Percentiles rank a stretch among this genome's conserved stretches.
These are phyloP conservation scores for Tyto alba DNA, from an alignment of 2,113 vertebrate species.

Conservation along the genomic window DNA sequence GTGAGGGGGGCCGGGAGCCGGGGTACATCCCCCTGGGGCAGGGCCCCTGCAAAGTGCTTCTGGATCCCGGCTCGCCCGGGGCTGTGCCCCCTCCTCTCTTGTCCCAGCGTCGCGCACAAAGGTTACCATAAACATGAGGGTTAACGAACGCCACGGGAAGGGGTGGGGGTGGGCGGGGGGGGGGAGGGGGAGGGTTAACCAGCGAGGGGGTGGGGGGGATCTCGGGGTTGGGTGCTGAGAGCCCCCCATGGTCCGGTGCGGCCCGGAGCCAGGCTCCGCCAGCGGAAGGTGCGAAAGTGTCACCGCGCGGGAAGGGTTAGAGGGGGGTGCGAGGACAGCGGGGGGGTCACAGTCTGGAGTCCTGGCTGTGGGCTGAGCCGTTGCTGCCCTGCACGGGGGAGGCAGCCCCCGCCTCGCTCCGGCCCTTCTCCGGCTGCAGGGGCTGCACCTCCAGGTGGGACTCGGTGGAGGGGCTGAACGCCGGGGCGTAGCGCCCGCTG, in stretches of 20 bases:
- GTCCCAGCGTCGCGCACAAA: constrained; percentile 48
- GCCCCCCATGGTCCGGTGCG: constrained; percentile 13
- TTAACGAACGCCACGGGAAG: constrained; percentile 39
- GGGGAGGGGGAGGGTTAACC: neutral
- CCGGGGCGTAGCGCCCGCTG: constrained; percentile 85
- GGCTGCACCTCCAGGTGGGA: constrained; percentile 82
- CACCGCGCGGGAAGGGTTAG: constrained; percentile 44
- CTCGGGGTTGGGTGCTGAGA: constrained; percentile 5
- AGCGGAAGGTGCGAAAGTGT: constrained; percentile 56
- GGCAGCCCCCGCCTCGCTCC: constrained; percentile 73
- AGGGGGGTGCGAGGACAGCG: neutral
- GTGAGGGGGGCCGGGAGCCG: neutral
- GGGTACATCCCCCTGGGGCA: neutral
- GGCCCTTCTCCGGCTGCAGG: constrained; percentile 82
- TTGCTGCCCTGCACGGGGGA: constrained; percentile 88
- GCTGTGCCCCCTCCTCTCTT: constrained; percentile 48
- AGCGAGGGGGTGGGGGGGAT: neutral
- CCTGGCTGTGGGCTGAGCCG: constrained; percentile 89
- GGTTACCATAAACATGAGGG: constrained; percentile 61
- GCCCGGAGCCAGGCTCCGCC: constrained; percentile 64
- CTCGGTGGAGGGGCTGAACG: constrained; percentile 69
- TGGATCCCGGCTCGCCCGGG: neutral
- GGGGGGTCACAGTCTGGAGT: constrained; percentile 80
- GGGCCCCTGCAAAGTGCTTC: constrained; percentile 19
- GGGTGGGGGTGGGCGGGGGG: neutral